These are phyloP conservation scores for Cichlasoma orientale DNA, from an alignment of 2,797 vertebrate species.

Conservation along the genomic window DNA sequence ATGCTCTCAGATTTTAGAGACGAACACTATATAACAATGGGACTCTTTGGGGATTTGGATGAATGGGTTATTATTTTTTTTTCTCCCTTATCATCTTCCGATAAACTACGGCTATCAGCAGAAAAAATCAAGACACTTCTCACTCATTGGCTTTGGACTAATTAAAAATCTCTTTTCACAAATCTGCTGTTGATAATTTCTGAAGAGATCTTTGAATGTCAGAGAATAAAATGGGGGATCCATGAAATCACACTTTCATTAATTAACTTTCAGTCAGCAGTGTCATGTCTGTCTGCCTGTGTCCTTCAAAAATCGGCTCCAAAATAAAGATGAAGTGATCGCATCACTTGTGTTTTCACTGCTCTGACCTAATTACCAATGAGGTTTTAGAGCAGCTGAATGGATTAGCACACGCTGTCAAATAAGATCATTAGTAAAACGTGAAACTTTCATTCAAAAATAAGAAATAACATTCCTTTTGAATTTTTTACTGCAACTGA, in stretches of 20 bases:
- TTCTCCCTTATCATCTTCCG: slow-evolving; percentile 68
- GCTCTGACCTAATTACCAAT: slow-evolving; percentile 58
- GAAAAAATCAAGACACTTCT: slow-evolving; percentile 61
- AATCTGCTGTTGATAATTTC: slow-evolving; percentile 65
- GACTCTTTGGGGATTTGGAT: slow-evolving; percentile 73
- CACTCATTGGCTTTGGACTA: slow-evolving; percentile 59
- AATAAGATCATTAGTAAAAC: slow-evolving; percentile 34
- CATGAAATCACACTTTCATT: slow-evolving; percentile 54
- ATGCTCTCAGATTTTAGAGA: slow-evolving; percentile 71
- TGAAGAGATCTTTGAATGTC: slow-evolving; percentile 60
- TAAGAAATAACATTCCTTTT: background rate
- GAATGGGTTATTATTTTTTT: slow-evolving; percentile 51
- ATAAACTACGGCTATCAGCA: slow-evolving; percentile 71
- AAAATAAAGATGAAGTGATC: slow-evolving; percentile 37
- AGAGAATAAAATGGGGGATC: slow-evolving; percentile 47
- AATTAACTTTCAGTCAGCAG: slow-evolving; percentile 57
- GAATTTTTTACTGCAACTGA: background rate
- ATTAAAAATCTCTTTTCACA: slow-evolving; percentile 72
- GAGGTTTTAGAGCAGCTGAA: slow-evolving; percentile 24
- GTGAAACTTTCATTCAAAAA: slow-evolving; percentile 17
- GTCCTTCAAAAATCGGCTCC: slow-evolving; percentile 54
- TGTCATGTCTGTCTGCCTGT: slow-evolving; percentile 50
- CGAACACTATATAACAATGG: slow-evolving; percentile 73
- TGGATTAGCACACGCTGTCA: slow-evolving; percentile 1
- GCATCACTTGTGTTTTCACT: slow-evolving; percentile 37